Evolutionary conservation across 2,888 invertebrate species (phyloP), one percentile per base, ranked within the genome.

Genomic region (Eumacrocentrus americanus): DNA sequence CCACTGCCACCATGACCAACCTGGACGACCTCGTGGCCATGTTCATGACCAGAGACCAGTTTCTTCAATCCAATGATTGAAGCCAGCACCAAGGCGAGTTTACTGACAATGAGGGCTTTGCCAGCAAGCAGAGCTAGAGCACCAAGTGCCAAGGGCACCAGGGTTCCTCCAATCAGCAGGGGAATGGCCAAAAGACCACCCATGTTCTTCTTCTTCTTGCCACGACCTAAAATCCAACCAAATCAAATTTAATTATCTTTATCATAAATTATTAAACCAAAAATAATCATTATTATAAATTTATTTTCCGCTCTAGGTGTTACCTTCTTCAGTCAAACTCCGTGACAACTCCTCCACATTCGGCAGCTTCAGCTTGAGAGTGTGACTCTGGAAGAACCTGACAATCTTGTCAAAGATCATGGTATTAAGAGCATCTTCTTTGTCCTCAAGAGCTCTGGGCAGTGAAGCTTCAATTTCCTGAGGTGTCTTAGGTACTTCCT

Each of bases 61-160:
- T 93, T 93, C 84, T 92, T 93, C 79, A 94, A 83, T 2, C 92
- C 93, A 68, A 93, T 91, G 71, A 93, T 92, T 67, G 89, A 91
- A 61, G 93, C 92, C 51, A 93, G 82, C 0, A 92, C 91, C 55
- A 93, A 81, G 0, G 93, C 93, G 68, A 93, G 81, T 76, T 93
- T 93, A 66, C 92, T 91, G 48, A 93, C 90, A 70, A 93, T 92
- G 65, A 93, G 81, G 40, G 93, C 93, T 80, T 94, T 94, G 68
- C 93, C 93, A 42, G 93, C 92, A 57, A 93, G 79, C 52, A 94
- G 84, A 16, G 92, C 92, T 22, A 94, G 80, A 6, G 91, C 92
- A 60, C 92, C 93, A 62, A 92, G 88, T 2, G 92, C 92, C 54
- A 94, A 82, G 3, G 93, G 93, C 40, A 93, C 88, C 77, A 93